Base-by-base conservation (phyloP, 2,888 invertebrate genomes). In the Cataglyphis livida region DNA sequence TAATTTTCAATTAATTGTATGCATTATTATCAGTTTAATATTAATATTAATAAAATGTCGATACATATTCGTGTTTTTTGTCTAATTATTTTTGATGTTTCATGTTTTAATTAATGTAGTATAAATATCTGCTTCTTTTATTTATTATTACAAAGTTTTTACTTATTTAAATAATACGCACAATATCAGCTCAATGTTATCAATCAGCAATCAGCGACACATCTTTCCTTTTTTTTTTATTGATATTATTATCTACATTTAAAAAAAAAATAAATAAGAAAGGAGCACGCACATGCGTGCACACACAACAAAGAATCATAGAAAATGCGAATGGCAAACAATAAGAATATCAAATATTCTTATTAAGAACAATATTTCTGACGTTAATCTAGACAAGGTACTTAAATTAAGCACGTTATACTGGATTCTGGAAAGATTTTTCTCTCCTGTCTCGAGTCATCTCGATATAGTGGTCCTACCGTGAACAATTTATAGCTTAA, bases 341-440 rank as follows among this genome's bases (percentile, higher is more conserved):
- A 41, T 2, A 25, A 7, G 0, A 51, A n/a, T 32, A 57, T 66
- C 68, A 84, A 84, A 87, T 84, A 83, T 81, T 76, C 25, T 78
- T 64, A 81, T 81, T 74, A 70, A 81, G 82, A 70, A 88, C 85
- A 91, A 88, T 91, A 93, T 59, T 25, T 59, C 28, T n/a, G 79
- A 89, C 87, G 90, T 87, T 91, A 93, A 92, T 93, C 92, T 92
- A 91, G 89, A 89, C 87, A 89, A 91, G 91, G 90, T 93, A 91
- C 92, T 93, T 91, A 90, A 93, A 91, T 93, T 93, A 93, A 94
- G 93, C 93, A 93, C 93, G 92, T 93, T 93, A 93, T 90, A 91
- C 91, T n/a, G n/a, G 90, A 90, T 91, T 89, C 87, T 73, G 85
- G 85, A 84, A 85, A 91, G 90, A 88, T 91, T 91, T 92, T 93